phyloP scores from a whole-genome alignment of 2,113 vertebrate genomes.

The Nyctibius bracteatus region DNA sequence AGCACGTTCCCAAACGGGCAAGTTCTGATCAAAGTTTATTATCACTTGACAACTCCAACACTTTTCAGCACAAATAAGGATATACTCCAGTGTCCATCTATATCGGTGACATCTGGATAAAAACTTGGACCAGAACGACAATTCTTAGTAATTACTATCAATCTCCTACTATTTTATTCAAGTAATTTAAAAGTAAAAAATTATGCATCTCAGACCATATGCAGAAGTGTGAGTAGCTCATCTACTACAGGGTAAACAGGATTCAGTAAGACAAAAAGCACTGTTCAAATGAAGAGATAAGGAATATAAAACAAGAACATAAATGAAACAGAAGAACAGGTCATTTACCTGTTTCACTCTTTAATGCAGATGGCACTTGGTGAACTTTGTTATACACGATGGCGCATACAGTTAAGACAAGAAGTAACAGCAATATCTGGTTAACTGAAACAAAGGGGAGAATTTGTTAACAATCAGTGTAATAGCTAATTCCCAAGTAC shows the following conservation, averaged over 20 bases:
- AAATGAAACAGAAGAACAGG: not conserved
- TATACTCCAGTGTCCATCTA: not conserved
- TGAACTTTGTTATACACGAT: slow-evolving; percentile 86
- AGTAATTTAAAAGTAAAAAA: not conserved
- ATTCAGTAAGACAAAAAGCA: not conserved
- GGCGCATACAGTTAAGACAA: slow-evolving; percentile 82
- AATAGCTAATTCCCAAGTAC: not conserved
- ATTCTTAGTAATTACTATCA: not conserved
- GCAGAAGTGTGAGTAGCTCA: not conserved
- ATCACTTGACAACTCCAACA: not conserved
- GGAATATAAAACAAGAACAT: not conserved
- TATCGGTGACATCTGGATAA: not conserved
- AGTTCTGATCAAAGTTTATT: not conserved
- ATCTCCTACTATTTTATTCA: not conserved
- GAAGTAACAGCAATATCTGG: slow-evolving; percentile 82
- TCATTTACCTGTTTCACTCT: slow-evolving; percentile 69
- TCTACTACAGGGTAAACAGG: not conserved
- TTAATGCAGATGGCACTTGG: slow-evolving; percentile 48
- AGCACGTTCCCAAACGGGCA: not conserved
- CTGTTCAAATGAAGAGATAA: not conserved
- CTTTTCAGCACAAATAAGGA: not conserved
- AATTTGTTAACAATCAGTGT: not conserved
- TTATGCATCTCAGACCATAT: not conserved
- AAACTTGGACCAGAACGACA: not conserved
- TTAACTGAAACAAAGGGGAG: slow-evolving; percentile 78